phyloP scores from a whole-genome alignment of 2,888 invertebrate species.

The Palloptera scutellata region DNA sequence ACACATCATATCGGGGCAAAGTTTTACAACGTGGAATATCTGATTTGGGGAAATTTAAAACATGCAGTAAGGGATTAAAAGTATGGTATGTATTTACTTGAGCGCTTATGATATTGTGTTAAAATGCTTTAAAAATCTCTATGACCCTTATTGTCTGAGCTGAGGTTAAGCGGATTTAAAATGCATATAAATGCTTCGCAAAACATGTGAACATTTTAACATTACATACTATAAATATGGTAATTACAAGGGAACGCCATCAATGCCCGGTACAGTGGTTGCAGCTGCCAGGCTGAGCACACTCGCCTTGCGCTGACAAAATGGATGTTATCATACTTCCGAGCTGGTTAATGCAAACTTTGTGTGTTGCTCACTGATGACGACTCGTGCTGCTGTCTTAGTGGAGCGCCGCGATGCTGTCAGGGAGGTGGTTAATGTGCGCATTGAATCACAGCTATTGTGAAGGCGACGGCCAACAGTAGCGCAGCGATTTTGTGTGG shows the following conservation, averaged over 20 bases:
- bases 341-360: slow-evolving; percentile 57
- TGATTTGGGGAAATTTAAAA: too few relatives aligned
- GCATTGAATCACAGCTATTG: slow-evolving; percentile 64
- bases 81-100: too few relatives aligned
- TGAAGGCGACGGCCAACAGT: slow-evolving; percentile 61
- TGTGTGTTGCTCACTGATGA: slow-evolving; percentile 59
- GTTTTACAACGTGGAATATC: too few relatives aligned
- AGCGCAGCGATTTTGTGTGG: slow-evolving; percentile 58
- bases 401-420: slow-evolving; percentile 61
- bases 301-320: not conserved
- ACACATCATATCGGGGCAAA: too few relatives aligned
- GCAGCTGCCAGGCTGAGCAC: not conserved
- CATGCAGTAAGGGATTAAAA: too few relatives aligned
- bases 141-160: slow-evolving; percentile 16
- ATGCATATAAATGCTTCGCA: too few relatives aligned
- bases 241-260: not conserved
- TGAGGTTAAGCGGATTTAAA: not conserved
- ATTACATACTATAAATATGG: too few relatives aligned
- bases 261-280: not conserved
- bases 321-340: slow-evolving; percentile 60
- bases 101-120: not conserved
- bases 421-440: slow-evolving; percentile 62
- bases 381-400: slow-evolving; percentile 56
- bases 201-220: too few relatives aligned
- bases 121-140: not conserved